A percentile compares a stretch with the other conserved stretches of the same genome.
Conservation (phyloP, 2,113 vertebrate genomes). For the Muscicapa adusta region DNA sequence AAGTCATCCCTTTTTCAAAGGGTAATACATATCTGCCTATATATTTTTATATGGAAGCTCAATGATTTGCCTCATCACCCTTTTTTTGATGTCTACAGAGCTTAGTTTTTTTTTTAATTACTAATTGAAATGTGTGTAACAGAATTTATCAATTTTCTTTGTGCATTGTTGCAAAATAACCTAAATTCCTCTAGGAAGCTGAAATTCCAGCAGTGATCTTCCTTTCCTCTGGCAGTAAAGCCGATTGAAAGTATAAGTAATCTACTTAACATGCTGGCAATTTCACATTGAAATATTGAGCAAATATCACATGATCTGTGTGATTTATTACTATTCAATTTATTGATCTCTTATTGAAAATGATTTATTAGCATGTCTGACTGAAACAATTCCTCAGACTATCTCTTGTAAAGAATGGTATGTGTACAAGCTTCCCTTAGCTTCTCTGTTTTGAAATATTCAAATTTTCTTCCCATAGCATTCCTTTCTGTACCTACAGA, state of each 20-base stretch:
- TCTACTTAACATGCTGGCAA: not conserved
- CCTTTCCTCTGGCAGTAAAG: not conserved
- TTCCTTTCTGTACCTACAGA: not conserved
- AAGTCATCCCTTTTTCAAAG: not conserved
- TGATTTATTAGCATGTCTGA: not conserved
- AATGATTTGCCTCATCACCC: not conserved
- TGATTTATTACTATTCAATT: slow-evolving; percentile 10
- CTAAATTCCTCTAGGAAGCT: not conserved
- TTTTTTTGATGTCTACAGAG: not conserved
- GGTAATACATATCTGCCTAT: not conserved
- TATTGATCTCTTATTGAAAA: slow-evolving; percentile 13
- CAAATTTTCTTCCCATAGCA: not conserved
- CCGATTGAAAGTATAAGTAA: not conserved
- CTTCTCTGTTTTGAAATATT: not conserved
- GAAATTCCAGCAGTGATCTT: not conserved
- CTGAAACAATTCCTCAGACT: not conserved
- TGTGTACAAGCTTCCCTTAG: not conserved
- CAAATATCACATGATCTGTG: not conserved
- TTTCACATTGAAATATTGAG: not conserved
- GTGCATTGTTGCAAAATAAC: not conserved
- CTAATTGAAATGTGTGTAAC: not conserved
- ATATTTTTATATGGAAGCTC: not conserved
- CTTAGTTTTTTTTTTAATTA: not conserved
- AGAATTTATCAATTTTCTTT: not conserved
- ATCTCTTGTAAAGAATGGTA: not conserved